Evolutionary conservation across 2,113 vertebrate genomes (phyloP).

Genomic region (Chaenocephalus aceratus): DNA sequence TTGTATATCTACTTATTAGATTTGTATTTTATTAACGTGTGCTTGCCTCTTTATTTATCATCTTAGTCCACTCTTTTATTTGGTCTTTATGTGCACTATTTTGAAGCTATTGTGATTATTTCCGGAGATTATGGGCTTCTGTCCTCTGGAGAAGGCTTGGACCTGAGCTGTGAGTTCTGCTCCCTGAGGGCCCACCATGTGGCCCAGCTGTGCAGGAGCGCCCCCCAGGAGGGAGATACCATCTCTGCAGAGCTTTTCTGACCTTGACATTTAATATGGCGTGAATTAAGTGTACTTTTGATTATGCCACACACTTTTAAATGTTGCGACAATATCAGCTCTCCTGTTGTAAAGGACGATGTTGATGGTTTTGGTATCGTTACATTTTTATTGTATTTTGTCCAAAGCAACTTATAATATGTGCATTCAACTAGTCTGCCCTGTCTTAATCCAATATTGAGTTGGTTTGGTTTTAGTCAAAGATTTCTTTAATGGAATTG

Average conservation of each 20-base stretch:
- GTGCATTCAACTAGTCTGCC: neutral
- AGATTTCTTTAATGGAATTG: too few relatives aligned
- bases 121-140: neutral
- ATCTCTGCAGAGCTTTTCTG: too few relatives aligned
- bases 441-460: too few relatives aligned
- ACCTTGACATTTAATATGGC: too few relatives aligned
- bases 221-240: accelerated
- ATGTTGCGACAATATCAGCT: neutral
- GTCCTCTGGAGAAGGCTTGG: conserved; percentile 2
- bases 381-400: neutral
- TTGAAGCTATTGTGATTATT: conserved; percentile 8
- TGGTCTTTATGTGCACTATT: too few relatives aligned
- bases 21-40: too few relatives aligned
- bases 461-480: too few relatives aligned
- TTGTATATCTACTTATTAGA: too few relatives aligned
- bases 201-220: conserved; percentile 34
- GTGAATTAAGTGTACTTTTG: neutral
- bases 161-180: conserved; percentile 37
- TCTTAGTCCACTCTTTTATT: too few relatives aligned
- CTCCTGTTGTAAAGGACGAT: neutral
- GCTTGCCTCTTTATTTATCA: too few relatives aligned
- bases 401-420: neutral
- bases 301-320: neutral
- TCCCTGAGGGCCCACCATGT: conserved; percentile 20
- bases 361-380: too few relatives aligned